A percentile compares a stretch with the other conserved stretches of the same genome.
phyloP scores from a whole-genome alignment of 2,888 invertebrate genomes.

The Lycophotia porphyrea region DNA sequence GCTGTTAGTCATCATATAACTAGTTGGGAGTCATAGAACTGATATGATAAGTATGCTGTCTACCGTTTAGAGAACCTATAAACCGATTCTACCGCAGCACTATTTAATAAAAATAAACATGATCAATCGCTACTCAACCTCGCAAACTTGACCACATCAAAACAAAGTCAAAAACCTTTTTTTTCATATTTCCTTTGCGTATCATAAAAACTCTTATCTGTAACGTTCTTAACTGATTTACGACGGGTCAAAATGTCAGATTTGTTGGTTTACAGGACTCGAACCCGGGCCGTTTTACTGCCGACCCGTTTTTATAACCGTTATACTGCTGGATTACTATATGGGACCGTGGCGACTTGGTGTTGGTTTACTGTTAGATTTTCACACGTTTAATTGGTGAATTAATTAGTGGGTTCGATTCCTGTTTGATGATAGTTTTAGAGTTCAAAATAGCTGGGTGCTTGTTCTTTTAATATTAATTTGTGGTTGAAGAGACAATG shows the following conservation, averaged over 20 bases:
- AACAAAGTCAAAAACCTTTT: slow-evolving; percentile 16
- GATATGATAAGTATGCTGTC: neutral
- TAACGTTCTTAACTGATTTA: slow-evolving; percentile 90
- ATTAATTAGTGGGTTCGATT: slow-evolving; percentile 58
- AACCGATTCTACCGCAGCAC: neutral
- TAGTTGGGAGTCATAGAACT: slow-evolving; percentile 10
- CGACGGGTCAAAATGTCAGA: slow-evolving; percentile 89
- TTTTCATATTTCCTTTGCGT: slow-evolving; percentile 80
- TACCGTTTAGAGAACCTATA: neutral
- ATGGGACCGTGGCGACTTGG: slow-evolving; percentile 47
- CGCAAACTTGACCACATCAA: slow-evolving; percentile 19
- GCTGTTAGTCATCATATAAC: slow-evolving; percentile 14
- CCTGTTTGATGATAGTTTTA: slow-evolving; percentile 14
- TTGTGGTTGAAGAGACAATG: neutral
- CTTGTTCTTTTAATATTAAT: neutral
- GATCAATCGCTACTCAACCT: neutral
- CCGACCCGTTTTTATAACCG: slow-evolving; percentile 82
- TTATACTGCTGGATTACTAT: slow-evolving; percentile 74
- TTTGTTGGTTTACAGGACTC: slow-evolving; percentile 88
- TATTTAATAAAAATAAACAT: neutral
- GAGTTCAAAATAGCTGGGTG: neutral
- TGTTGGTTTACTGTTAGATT: slow-evolving; percentile 69
- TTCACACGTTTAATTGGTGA: slow-evolving; percentile 74
- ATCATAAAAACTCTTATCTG: slow-evolving; percentile 87
- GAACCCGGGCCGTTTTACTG: slow-evolving; percentile 87